Percentiles rank a stretch among this genome's conserved stretches.
These are phyloP conservation scores for Syngnathus typhle DNA, from an alignment of 2,113 vertebrate species.

Conservation along the genomic window DNA sequence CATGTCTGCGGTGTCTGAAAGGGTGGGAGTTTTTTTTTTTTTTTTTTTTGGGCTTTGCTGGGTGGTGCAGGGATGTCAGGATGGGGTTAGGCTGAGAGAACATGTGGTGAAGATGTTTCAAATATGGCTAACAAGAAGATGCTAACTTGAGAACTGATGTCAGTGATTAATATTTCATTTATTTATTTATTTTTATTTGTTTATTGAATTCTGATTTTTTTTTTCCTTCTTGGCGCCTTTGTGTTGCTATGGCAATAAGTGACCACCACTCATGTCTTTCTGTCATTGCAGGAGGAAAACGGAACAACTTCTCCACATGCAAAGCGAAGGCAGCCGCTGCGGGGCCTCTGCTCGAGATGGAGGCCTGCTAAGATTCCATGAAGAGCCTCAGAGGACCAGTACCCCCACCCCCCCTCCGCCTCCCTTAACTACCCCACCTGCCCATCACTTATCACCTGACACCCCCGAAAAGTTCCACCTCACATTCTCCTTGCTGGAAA, in stretches of 20 bases:
- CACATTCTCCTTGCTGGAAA: slow-evolving; percentile 56
- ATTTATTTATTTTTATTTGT: no score
- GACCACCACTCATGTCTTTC: not conserved
- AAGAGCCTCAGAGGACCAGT: slow-evolving; percentile 64
- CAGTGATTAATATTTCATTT: not conserved
- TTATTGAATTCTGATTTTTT: not conserved
- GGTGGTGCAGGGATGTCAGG: slow-evolving; percentile 73
- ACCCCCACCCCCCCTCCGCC: not conserved
- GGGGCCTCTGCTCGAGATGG: slow-evolving; percentile 95
- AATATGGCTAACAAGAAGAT: not conserved
- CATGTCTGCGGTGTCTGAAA: slow-evolving; percentile 62
- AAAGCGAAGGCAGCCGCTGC: slow-evolving; percentile 93
- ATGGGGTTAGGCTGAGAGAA: not conserved
- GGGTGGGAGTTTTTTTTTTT: slow-evolving; percentile 44
- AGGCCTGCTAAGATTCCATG: slow-evolving; percentile 85
- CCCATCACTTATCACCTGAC: slow-evolving; percentile 20
- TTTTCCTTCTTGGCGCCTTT: not conserved
- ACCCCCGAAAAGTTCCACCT: slow-evolving; percentile 26
- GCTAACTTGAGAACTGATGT: not conserved
- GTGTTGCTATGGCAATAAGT: not conserved
- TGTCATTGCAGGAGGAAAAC: slow-evolving; percentile 82
- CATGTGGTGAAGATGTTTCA: slow-evolving; percentile 5
- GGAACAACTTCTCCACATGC: slow-evolving; percentile 88
- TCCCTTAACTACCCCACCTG: not conserved
- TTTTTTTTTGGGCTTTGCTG: slow-evolving; percentile 13